Evolutionary conservation across 1,140 invertebrate genomes (phyloP), one percentile per base, ranked within the genome.

Genomic region (Wasmannia auropunctata): DNA sequence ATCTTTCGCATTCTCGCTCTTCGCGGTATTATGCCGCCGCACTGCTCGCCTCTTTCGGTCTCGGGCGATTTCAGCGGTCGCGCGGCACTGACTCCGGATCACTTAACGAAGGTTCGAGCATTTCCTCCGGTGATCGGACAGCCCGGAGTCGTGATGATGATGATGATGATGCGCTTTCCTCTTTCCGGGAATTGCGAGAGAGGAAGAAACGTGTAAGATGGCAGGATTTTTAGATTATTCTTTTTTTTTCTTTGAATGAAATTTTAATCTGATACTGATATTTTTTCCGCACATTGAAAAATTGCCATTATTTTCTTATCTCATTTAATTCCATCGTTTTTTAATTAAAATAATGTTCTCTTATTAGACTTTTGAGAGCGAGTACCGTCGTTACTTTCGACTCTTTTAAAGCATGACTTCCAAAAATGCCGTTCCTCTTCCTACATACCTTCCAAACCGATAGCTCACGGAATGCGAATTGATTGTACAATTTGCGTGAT

Each of bases 1-100:
- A 72, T 28, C 69, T 72, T 25, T 89, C 34, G 79, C 34, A 69
- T 40, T 75, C 86, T 85, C 84, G 70, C 86, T 83, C 49, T 80
- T 60, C 70, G 63, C n/a, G 37, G 56, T 37, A 54, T 87, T 87
- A 74, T 79, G 37, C 56, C 40, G 54, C 63, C 40, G 37, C 34
- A 5, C 51, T 31, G 51, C 49, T 85, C 51, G 60, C 25, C 51
- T 31, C 56, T 51, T 54, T 80, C 60, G 79, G 49, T 58, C 67
- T 51, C 62, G 56, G 58, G 28, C 54, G 62, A 60, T 60, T 86
- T 74, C 43, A 72, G 69, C 54, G 43, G 40, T 37, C 58, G 43
- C 51, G 62, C 62, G 51, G 37, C 43, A 62, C 40, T 54, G 60
- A 63, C 34, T 51, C 49, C 49, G 58, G 58, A 37, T 76, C 72